These are phyloP conservation scores for Zaprionus taronus DNA, from an alignment of 1,140 invertebrate species.

Conservation along the genomic window DNA sequence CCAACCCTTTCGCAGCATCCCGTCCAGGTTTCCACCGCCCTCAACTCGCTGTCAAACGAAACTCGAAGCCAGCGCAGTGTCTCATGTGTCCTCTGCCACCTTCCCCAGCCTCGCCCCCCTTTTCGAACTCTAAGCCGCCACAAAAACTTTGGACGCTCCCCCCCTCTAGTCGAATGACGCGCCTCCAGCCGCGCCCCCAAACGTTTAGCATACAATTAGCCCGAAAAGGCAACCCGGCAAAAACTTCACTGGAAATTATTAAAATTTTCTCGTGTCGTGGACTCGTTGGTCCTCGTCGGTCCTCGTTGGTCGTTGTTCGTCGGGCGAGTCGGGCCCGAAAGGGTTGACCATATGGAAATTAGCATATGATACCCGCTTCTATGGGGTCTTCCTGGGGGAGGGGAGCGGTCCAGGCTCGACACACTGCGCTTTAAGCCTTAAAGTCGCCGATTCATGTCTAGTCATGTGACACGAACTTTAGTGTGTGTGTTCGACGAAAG, in stretches of 20 bases:
- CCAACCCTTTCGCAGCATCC: not conserved
- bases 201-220: conserved; percentile 82
- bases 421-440: conserved; percentile 54
- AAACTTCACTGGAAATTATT: conserved; percentile 80
- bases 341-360: conserved; percentile 83
- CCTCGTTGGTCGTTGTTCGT: conserved; percentile 40
- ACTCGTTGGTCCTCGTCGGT: not conserved
- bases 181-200: conserved; percentile 51
- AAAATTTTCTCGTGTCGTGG: conserved; percentile 70
- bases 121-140: conserved; percentile 53
- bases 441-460: conserved; percentile 62
- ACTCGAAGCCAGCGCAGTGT: conserved; percentile 41
- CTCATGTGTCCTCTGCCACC: conserved; percentile 52
- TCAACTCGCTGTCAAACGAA: conserved; percentile 9
- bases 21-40: not conserved
- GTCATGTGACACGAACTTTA: conserved; percentile 56
- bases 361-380: conserved; percentile 75
- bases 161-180: conserved; percentile 13
- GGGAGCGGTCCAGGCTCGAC: not conserved
- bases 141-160: conserved; percentile 68
- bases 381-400: conserved; percentile 16
- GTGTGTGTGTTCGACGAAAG: conserved; percentile 27
- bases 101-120: not conserved
- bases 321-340: conserved; percentile 37
- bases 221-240: conserved; percentile 61